Percentiles rank a stretch among this genome's conserved stretches.
Evolutionary conservation across 2,797 vertebrate species (phyloP).

Genomic region (Microcaecilia unicolor): DNA sequence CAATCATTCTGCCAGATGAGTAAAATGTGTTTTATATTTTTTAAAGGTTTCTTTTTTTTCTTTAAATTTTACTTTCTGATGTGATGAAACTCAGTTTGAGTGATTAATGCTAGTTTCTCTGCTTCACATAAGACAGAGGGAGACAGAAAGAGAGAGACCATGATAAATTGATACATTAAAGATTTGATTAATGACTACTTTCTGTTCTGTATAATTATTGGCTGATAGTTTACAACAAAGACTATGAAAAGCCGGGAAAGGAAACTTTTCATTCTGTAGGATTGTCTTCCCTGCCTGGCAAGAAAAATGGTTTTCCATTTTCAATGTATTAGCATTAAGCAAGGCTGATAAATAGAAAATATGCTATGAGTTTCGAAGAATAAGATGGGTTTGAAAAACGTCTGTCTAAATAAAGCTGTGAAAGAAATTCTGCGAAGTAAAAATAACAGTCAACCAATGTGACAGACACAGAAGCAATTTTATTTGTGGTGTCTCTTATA

Average conservation of each 20-base stretch:
- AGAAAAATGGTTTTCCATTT: constrained; percentile 55
- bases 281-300: constrained; percentile 40
- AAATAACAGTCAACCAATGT: fast-evolving
- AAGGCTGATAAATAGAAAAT: constrained; percentile 22
- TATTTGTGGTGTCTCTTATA: too few species aligned
- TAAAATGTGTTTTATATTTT: constrained; percentile 16
- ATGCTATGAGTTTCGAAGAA: constrained; percentile 18
- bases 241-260: constrained; percentile 28
- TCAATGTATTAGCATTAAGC: constrained; percentile 31
- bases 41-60: neutral
- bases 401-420: constrained; percentile 26
- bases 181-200: constrained; percentile 56
- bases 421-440: constrained; percentile 2
- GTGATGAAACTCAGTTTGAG: constrained; percentile 27
- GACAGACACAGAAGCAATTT: neutral
- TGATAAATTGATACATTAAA: constrained; percentile 51
- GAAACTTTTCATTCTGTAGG: constrained; percentile 55
- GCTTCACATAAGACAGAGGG: constrained; percentile 21
- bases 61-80: neutral
- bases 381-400: constrained; percentile 25
- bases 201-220: constrained; percentile 50
- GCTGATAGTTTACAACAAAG: constrained; percentile 47
- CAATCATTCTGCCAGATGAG: constrained; percentile 3
- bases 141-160: constrained; percentile 12
- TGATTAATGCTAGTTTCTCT: constrained; percentile 38